Percentiles rank a stretch among this genome's conserved stretches.
These are phyloP conservation scores for Gopherus flavomarginatus DNA, from an alignment of 2,113 vertebrate species.

Conservation along the genomic window DNA sequence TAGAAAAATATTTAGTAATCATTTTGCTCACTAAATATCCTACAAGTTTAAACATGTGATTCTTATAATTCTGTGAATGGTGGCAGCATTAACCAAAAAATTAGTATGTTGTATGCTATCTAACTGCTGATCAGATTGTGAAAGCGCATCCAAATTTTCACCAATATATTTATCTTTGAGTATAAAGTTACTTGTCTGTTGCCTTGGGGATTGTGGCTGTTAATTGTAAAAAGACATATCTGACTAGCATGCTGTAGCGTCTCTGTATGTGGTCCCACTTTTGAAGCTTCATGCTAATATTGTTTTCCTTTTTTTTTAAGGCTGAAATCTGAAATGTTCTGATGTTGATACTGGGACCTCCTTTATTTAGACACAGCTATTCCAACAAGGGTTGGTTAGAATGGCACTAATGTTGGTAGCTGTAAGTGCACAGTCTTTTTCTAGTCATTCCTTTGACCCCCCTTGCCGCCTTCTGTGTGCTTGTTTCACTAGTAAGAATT, in stretches of 20 bases:
- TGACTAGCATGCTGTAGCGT: neutral
- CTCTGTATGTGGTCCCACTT: neutral
- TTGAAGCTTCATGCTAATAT: neutral
- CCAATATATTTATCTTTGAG: neutral
- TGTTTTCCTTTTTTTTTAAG: neutral
- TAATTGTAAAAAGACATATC: neutral
- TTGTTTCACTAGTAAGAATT: neutral
- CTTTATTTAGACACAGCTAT: neutral
- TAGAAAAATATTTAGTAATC: neutral
- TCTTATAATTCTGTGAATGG: neutral
- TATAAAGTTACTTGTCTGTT: neutral
- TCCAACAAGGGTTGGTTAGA: neutral
- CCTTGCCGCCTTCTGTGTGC: neutral
- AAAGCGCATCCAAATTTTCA: neutral
- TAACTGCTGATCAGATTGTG: neutral
- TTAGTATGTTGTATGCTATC: neutral
- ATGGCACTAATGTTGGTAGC: neutral
- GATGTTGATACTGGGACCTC: neutral
- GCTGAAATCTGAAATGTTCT: neutral
- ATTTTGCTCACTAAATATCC: neutral
- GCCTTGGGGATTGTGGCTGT: neutral
- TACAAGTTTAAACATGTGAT: neutral
- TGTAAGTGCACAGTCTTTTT: neutral
- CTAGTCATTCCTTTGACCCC: neutral
- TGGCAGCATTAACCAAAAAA: neutral